Conservation (phyloP, 2,888 invertebrate genomes). For the Drosophila anomalata region DNA sequence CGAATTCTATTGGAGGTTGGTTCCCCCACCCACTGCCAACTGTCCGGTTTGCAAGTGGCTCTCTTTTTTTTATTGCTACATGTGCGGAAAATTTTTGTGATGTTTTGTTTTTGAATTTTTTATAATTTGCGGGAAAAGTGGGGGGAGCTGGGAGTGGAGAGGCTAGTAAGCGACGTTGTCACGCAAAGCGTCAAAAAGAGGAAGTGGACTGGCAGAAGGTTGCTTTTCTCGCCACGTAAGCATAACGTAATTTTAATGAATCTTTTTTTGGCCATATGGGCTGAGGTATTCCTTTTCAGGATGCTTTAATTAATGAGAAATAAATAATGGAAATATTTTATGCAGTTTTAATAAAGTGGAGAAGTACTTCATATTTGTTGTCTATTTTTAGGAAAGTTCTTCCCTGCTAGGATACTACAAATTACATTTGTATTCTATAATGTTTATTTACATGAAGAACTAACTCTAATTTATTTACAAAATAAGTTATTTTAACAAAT, state of each 20-base stretch:
- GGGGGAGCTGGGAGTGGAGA: neutral
- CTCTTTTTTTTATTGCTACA: conserved; percentile 51
- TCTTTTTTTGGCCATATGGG: conserved; percentile 48
- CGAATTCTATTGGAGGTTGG: conserved; percentile 68
- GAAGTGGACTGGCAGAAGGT: conserved; percentile 23
- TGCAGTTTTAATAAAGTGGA: conserved; percentile 68
- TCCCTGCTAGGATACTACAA: too few species aligned
- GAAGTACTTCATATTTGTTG: neutral
- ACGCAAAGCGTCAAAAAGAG: conserved; percentile 49
- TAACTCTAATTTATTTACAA: neutral
- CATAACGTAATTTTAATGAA: conserved; percentile 73
- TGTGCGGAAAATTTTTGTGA: conserved; percentile 63
- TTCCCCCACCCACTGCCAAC: conserved; percentile 75
- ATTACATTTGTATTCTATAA: neutral
- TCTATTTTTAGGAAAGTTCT: too few species aligned
- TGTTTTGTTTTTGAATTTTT: conserved; percentile 45
- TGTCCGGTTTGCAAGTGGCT: conserved; percentile 78
- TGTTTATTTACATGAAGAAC: neutral
- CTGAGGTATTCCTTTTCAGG: conserved; percentile 61
- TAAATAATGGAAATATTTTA: conserved; percentile 64
- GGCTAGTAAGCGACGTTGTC: conserved; percentile 73
- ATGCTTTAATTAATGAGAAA: conserved; percentile 77
- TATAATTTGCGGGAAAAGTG: conserved; percentile 7
- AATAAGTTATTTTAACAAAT: neutral
- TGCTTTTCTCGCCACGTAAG: conserved; percentile 60